Evolutionary conservation across 2,797 vertebrate genomes (phyloP).

Genomic region (Cossypha dichroa): DNA sequence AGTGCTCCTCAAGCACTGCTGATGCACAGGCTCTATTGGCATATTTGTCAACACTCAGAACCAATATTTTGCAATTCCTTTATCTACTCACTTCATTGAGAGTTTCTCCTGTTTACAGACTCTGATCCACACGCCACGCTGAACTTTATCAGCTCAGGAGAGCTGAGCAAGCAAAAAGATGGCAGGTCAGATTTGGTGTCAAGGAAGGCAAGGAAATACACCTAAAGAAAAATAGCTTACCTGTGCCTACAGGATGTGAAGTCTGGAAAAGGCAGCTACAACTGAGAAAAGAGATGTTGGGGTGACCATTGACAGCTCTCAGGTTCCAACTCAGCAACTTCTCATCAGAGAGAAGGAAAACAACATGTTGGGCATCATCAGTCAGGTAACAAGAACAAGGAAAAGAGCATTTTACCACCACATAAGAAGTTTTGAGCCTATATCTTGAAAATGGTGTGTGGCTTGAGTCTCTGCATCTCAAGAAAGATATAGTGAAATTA

Average conservation of each 20-base stretch:
- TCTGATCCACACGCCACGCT: background rate
- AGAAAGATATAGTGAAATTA: background rate
- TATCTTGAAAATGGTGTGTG: background rate
- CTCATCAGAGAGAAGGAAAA: background rate
- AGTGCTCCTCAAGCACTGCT: background rate
- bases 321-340: background rate
- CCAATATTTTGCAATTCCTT: background rate
- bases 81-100: background rate
- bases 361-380: background rate
- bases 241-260: fast-evolving
- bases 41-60: background rate
- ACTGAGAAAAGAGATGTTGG: background rate
- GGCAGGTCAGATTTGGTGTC: background rate
- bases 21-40: background rate
- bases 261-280: background rate
- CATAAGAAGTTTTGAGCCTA: background rate
- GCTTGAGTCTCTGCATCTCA: background rate
- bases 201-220: background rate
- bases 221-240: background rate
- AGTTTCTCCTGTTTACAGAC: background rate
- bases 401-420: background rate
- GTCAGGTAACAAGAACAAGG: background rate
- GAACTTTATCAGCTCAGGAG: background rate
- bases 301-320: background rate
- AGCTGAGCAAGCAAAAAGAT: background rate